These are phyloP conservation scores for Siniperca obscura DNA, from an alignment of 2,797 vertebrate species.

Conservation along the genomic window DNA sequence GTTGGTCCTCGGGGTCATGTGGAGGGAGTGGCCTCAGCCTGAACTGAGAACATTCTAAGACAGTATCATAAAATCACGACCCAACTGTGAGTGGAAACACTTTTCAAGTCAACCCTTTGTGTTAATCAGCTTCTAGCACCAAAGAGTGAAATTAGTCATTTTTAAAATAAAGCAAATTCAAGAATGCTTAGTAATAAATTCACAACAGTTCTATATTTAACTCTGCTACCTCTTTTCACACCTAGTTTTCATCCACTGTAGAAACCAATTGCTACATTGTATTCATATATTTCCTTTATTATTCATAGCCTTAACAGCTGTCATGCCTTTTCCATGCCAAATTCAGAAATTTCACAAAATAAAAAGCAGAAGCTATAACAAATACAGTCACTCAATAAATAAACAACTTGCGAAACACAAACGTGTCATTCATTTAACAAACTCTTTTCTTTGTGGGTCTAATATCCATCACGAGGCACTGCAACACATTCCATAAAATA, in stretches of 20 bases:
- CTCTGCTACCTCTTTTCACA: no score
- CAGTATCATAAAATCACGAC: constrained; percentile 28
- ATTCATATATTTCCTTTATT: constrained; percentile 75
- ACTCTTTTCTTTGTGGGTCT: constrained; percentile 62
- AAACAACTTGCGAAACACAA: constrained; percentile 73
- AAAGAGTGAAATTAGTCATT: background rate
- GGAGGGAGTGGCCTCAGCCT: constrained; percentile 11
- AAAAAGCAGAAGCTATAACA: constrained; percentile 78
- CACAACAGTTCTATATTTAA: background rate
- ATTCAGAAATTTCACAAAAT: constrained; percentile 69
- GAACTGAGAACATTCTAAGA: constrained; percentile 8
- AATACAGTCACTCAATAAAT: constrained; percentile 82
- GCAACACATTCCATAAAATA: constrained; percentile 77
- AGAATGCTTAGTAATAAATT: background rate
- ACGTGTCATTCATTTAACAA: constrained; percentile 56
- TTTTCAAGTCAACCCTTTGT: background rate
- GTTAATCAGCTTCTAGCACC: background rate
- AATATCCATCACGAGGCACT: constrained; percentile 75
- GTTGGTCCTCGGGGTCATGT: constrained; percentile 17
- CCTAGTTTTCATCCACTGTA: background rate
- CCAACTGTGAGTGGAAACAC: background rate
- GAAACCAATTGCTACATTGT: constrained; percentile 1
- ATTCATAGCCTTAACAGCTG: constrained; percentile 74
- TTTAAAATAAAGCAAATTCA: background rate
- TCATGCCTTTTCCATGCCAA: constrained; percentile 81